Base-by-base conservation (phyloP, 2,113 vertebrate species). In the Entelurus aequoreus region DNA sequence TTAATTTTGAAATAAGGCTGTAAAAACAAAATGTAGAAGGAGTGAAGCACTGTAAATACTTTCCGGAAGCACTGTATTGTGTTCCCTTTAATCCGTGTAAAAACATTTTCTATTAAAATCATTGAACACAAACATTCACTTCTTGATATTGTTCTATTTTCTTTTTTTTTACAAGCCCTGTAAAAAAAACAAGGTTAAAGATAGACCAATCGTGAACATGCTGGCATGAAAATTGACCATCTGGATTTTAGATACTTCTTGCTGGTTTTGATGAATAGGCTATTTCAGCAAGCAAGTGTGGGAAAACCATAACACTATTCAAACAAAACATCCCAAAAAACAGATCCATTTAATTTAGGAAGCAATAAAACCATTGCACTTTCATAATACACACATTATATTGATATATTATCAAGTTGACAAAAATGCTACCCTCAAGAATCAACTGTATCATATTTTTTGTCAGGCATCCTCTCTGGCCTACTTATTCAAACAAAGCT, bases 381-480 rank as follows among this genome's bases (percentile, higher is more conserved):
- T 46, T 63, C 12, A 62, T 9, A 38, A 72, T 60, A 69, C 42
- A 44, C 8, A 60, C 49, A 13, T 62, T 59, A 54, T 42, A 63
- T 61, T 73, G 28, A 28, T 28, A 28, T 28, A 63, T 70, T 60
- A 55, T 70, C 21, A 70, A 72, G 62, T 52, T 35, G 44, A 54
- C 63, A 21, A 47, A 69, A 51, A 56, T 68, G 47, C 52, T 62
- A 64, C 54, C 54, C 66, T 66, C 47, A 80, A 68, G 65, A 82
- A 75, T 74, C 78, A 28, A 68, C 76, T 78, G 66, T 54, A 68
- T 66, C 47, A 54, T 58, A 44, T 72, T 73, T n/a, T 63, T 62
- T 14, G 19, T 59, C 46, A 62, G 48, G 56, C 56, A 71, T 63
- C 58, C 50, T 60, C 38, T 40, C 35, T 77, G 65, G 44, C 60